Conservation (phyloP, 35 echinoderm and acorn worm genomes). For the Acanthaster planci region DNA sequence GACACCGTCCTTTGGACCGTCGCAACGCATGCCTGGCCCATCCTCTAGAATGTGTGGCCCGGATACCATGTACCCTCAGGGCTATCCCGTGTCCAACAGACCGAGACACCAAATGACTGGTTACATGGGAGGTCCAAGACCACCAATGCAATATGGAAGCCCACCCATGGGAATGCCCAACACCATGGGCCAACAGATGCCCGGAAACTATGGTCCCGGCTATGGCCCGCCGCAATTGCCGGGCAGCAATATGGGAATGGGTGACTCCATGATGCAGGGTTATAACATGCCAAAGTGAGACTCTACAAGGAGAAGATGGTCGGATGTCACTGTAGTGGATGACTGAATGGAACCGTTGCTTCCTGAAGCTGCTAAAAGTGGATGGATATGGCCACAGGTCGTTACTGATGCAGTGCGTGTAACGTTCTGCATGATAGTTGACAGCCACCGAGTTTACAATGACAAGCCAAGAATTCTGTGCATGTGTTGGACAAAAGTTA, state of each 20-base stretch:
- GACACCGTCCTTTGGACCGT: conserved; percentile 66
- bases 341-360: too few species aligned
- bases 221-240: not conserved
- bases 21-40: conserved; percentile 12
- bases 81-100: conserved; percentile 2
- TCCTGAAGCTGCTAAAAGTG: too few species aligned
- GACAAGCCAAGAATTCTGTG: too few species aligned
- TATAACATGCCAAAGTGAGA: conserved; percentile 16
- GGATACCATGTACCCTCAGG: conserved; percentile 10
- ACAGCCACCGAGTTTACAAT: too few species aligned
- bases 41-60: conserved; percentile 11
- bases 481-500: too few species aligned
- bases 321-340: too few species aligned
- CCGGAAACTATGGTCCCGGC: not conserved
- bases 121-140: conserved; percentile 21
- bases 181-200: conserved; percentile 21
- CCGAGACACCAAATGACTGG: conserved; percentile 9
- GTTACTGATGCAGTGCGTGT: too few species aligned
- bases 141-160: conserved; percentile 2
- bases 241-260: conserved; percentile 2
- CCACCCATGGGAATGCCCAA: conserved; percentile 32
- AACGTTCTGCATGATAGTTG: too few species aligned
- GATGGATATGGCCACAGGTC: too few species aligned
- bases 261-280: not conserved
- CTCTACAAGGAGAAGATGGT: not conserved